A percentile compares a stretch with the other conserved stretches of the same genome.
These are phyloP conservation scores for Sebastes trivittatus DNA, from an alignment of 2,797 vertebrate genomes.

Conservation along the genomic window DNA sequence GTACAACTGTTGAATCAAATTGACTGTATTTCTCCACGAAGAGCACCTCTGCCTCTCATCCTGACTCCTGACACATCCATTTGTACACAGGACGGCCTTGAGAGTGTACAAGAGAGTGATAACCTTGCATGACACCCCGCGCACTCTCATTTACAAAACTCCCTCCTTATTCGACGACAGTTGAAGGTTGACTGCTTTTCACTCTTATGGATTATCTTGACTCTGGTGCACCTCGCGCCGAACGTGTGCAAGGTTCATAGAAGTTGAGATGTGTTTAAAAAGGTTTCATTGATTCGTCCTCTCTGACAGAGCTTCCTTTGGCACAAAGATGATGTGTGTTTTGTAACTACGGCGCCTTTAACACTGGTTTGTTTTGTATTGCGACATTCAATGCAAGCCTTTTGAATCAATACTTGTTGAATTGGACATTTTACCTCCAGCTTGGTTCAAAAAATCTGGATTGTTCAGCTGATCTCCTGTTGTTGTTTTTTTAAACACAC, in stretches of 20 bases:
- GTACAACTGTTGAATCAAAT: neutral
- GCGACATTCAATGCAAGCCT: neutral
- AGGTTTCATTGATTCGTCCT: constrained; percentile 16
- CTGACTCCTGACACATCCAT: neutral
- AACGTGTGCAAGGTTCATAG: neutral
- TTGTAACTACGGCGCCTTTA: neutral
- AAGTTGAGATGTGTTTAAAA: constrained; percentile 20
- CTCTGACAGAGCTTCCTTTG: neutral
- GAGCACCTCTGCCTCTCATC: neutral
- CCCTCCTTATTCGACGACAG: constrained; percentile 19
- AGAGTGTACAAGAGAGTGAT: constrained; percentile 14
- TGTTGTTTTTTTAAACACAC: neutral
- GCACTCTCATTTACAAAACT: constrained; percentile 34
- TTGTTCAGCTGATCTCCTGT: neutral
- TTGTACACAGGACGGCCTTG: constrained; percentile 29
- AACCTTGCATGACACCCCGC: constrained; percentile 30
- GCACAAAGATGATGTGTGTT: neutral
- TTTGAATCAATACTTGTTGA: neutral
- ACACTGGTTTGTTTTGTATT: neutral
- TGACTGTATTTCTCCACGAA: neutral
- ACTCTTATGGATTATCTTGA: constrained; percentile 45
- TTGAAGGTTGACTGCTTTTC: constrained; percentile 67
- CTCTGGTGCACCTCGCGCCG: neutral
- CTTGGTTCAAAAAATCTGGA: neutral
- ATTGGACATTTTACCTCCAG: neutral